Conservation (phyloP, 2,888 invertebrate species). For the Spicauda simplicius region DNA sequence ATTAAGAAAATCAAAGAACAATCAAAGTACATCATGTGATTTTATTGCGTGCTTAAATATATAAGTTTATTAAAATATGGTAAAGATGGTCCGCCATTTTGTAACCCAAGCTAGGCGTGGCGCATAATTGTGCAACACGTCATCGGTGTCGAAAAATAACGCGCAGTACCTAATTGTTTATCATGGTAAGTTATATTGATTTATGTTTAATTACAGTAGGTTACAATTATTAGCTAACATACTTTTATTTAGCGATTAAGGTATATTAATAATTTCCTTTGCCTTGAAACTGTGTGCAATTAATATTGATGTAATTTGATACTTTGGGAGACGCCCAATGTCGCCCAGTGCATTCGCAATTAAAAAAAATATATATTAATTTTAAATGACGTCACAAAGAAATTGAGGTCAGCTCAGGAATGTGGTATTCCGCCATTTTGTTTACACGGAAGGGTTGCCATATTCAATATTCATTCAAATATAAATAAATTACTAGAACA, state of each 20-base stretch:
- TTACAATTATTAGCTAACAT: neutral
- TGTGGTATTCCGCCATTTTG: no score
- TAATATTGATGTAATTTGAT: no score
- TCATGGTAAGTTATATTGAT: conserved; percentile 68
- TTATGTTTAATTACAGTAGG: conserved; percentile 4
- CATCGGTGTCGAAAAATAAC: conserved; percentile 53
- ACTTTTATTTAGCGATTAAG: neutral
- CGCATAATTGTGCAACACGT: conserved; percentile 52
- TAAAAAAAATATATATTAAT: no score
- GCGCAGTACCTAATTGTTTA: conserved; percentile 54
- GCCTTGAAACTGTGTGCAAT: no score
- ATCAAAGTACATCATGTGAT: conserved; percentile 19
- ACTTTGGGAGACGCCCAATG: no score
- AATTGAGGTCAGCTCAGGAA: no score
- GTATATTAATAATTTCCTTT: no score
- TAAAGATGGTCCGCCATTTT: conserved; percentile 71
- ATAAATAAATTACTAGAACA: no score
- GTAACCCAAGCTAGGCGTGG: conserved; percentile 68
- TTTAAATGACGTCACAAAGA: no score
- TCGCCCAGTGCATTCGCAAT: no score
- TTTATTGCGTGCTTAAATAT: conserved; percentile 8
- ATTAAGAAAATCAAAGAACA: conserved; percentile 9
- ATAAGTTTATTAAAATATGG: neutral
- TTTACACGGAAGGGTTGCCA: no score
- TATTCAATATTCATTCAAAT: no score